Base-by-base conservation (phyloP, 2,113 vertebrate genomes). In the Microtus oregoni region DNA sequence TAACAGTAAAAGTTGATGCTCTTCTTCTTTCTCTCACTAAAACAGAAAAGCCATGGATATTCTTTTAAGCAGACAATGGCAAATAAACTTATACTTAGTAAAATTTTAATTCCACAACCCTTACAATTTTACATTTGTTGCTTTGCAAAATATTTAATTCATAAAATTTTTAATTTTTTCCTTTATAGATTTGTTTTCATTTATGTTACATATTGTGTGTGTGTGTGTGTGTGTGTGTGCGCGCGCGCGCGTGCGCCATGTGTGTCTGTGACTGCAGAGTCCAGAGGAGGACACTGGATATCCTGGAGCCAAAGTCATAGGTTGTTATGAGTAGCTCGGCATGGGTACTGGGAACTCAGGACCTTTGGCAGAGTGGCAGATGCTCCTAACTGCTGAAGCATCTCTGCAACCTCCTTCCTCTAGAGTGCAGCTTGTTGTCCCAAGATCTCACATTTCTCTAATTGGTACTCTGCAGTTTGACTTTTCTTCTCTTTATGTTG, bases 391-490 rank as follows among this genome's bases (percentile, higher is more conserved):
- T 17, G 22, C 41, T 86, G 41, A 47, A 28, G 30, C 28, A 22
- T 86, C 28, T 86, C 63, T 47, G 41, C 63, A 67, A 35, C 30
- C 17, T 30, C 24, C 28, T 81, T 28, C 75, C 89, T 86, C 38
- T 86, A n/a, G 14, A 82, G 7, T 89, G 5, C 10, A 82, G 26
- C 3, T 92, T 47, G 13, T 58, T 61, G 20, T 81, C 19, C 20
- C 87, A 65, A 86, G 20, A 96, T 67, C 94, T 89, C n/a, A 78
- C 41, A 52, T 28, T 94, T 94, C 14, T 92, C 58, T 79, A 68
- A 58, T 63, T 67, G 61, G 8, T 63, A 67, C 41, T 44, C 7
- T 52, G 7, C 50, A 70, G 35, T 14, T 44, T 90, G 72, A 28
- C 91, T 95, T 89, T 86, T 89, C 63, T 72, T 83, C 20, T 89